phyloP scores from a whole-genome alignment of 30 jellyfish, hydroid and myxozoan genomes.

The Clytia hemisphaerica region DNA sequence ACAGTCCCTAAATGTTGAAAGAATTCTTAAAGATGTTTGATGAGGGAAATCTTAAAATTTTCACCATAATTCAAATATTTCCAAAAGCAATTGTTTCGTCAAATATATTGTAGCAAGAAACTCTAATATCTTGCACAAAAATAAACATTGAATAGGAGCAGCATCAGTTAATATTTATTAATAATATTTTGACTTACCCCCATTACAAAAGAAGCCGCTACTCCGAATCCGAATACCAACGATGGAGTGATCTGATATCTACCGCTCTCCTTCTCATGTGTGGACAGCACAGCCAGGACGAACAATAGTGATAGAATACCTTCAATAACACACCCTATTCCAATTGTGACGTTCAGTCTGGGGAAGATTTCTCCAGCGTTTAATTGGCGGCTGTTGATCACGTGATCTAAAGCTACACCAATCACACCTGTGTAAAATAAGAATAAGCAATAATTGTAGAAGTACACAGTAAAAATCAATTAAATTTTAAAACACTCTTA shows the following conservation, averaged over 20 bases:
- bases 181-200: constrained; percentile 1
- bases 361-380: background rate
- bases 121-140: too few species aligned
- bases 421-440: background rate
- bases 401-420: background rate
- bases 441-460: background rate
- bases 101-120: too few species aligned
- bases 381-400: background rate
- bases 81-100: too few species aligned
- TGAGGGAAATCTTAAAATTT: too few species aligned
- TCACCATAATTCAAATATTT: too few species aligned
- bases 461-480: too few species aligned
- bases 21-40: too few species aligned
- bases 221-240: constrained; percentile 1
- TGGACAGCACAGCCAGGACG: constrained; percentile 9
- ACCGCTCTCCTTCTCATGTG: background rate
- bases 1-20: too few species aligned
- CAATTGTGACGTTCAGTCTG: background rate
- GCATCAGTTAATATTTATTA: too few species aligned
- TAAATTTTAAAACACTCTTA: too few species aligned
- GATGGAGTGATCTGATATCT: background rate
- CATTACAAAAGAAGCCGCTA: background rate
- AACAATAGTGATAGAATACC: background rate
- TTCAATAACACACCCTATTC: background rate
- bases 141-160: too few species aligned